A percentile compares a stretch with the other conserved stretches of the same genome.
Conservation (phyloP, 2,888 invertebrate species). For the Papilio demoleus region DNA sequence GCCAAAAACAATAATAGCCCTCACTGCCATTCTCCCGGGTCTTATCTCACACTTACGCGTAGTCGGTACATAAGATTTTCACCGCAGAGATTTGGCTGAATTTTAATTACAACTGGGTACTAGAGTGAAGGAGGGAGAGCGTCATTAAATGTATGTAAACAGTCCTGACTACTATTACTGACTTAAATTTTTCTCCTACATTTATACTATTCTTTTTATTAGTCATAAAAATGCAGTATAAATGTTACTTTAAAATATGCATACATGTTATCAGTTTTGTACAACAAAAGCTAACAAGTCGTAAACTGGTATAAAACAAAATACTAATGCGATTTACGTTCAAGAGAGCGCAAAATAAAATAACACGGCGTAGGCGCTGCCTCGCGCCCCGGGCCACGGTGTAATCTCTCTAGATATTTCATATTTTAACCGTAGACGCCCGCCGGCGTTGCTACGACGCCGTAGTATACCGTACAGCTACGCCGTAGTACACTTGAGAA, state of each 20-base stretch:
- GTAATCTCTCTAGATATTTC: constrained; percentile 80
- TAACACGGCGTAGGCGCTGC: constrained; percentile 78
- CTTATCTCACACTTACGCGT: too few species aligned
- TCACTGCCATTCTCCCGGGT: too few species aligned
- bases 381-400: constrained; percentile 67
- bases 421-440: constrained; percentile 73
- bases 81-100: too few species aligned
- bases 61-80: too few species aligned
- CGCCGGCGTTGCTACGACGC: constrained; percentile 70
- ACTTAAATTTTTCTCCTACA: not conserved
- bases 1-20: too few species aligned
- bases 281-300: constrained; percentile 59
- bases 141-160: too few species aligned
- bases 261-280: constrained; percentile 46
- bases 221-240: constrained; percentile 33
- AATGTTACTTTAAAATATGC: constrained; percentile 46
- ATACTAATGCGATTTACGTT: constrained; percentile 66
- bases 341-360: constrained; percentile 81
- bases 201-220: not conserved
- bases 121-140: too few species aligned
- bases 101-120: too few species aligned
- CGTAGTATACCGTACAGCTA: constrained; percentile 66
- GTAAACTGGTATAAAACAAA: constrained; percentile 63
- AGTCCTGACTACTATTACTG: not conserved
- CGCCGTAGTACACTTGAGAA: constrained; percentile 54